Evolutionary conservation across 2,797 vertebrate species (phyloP).

Genomic region (Myripristis murdjan): DNA sequence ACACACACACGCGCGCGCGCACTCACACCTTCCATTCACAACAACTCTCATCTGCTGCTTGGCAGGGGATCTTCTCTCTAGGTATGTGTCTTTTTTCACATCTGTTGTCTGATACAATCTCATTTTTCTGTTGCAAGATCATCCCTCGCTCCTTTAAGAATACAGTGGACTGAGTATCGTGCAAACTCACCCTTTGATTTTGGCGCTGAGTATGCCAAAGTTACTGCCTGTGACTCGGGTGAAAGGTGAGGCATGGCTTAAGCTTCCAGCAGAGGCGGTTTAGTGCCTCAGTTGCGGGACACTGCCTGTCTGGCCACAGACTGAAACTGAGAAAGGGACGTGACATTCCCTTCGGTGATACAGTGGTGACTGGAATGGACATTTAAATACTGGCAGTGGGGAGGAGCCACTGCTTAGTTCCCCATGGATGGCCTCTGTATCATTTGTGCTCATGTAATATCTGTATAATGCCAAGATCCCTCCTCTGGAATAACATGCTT

Average conservation of each 20-base stretch:
- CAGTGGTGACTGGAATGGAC: constrained; percentile 53
- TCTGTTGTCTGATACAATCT: constrained; percentile 58
- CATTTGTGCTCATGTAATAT: constrained; percentile 75
- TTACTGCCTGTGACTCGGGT: constrained; percentile 59
- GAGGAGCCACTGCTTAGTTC: constrained; percentile 46
- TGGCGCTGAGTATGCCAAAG: constrained; percentile 61
- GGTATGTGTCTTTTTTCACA: constrained; percentile 63
- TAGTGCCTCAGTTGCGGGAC: constrained; percentile 46
- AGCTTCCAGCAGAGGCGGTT: constrained; percentile 51
- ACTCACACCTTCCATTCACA: constrained; percentile 28
- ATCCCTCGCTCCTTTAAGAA: constrained; percentile 48
- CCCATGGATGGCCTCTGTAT: constrained; percentile 70
- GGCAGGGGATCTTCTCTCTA: constrained; percentile 41
- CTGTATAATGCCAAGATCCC: constrained; percentile 76
- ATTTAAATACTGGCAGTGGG: constrained; percentile 42
- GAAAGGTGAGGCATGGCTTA: constrained; percentile 71
- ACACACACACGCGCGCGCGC: not conserved
- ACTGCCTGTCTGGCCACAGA: constrained; percentile 48
- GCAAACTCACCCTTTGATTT: constrained; percentile 51
- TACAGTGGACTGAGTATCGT: constrained; percentile 46
- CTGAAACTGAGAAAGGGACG: constrained; percentile 62
- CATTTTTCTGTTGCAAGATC: constrained; percentile 45
- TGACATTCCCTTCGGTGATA: constrained; percentile 42
- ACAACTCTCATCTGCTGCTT: constrained; percentile 45
- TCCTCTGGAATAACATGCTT: constrained; percentile 66